Percentiles rank a stretch among this genome's conserved stretches.
Conservation (phyloP, 2,113 vertebrate species). For the Caretta caretta region DNA sequence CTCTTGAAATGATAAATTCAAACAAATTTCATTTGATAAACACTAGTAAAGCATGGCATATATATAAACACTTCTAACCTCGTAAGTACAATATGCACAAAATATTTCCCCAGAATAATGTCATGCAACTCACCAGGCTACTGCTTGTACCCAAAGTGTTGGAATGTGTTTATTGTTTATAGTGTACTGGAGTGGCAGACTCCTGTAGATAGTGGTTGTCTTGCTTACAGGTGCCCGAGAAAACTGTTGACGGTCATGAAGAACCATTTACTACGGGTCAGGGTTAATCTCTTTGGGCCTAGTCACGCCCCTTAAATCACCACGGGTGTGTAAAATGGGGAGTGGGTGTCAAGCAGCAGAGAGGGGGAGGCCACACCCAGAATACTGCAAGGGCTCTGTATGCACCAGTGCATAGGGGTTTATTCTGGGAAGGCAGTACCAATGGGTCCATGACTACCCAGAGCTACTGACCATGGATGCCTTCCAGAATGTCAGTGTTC, state of each 20-base stretch:
- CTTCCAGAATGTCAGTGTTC: background rate
- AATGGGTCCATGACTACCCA: background rate
- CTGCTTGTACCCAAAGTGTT: background rate
- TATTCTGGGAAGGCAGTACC: background rate
- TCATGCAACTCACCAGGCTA: slow-evolving; percentile 28
- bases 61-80: slow-evolving; percentile 16
- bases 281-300: background rate
- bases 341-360: background rate
- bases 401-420: background rate
- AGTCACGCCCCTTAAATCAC: background rate
- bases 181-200: background rate
- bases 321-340: background rate
- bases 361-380: too few species aligned
- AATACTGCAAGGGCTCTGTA: background rate
- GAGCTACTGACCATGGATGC: background rate
- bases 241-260: background rate
- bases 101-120: slow-evolving; percentile 51
- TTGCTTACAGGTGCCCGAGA: background rate
- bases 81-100: slow-evolving; percentile 56
- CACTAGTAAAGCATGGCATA: slow-evolving; percentile 23
- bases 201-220: accelerated
- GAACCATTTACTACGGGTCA: background rate
- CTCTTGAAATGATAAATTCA: slow-evolving; percentile 11
- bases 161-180: background rate
- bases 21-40: slow-evolving; percentile 45